Conservation (phyloP, 2,113 vertebrate species). For the Lasiurus cinereus region DNA sequence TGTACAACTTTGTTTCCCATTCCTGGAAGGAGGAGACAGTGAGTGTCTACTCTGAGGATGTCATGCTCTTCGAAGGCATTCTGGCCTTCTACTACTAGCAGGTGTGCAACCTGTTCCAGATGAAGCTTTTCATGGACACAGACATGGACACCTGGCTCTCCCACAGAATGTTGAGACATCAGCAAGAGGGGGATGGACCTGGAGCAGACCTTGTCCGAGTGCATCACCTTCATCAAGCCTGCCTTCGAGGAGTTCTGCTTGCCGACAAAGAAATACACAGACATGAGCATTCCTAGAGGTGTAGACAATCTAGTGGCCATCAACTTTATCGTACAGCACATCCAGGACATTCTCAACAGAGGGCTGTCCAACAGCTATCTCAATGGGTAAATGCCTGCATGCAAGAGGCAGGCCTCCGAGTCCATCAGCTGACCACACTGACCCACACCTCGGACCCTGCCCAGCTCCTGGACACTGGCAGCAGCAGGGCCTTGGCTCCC, state of each 20-base stretch:
- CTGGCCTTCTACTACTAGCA: constrained; percentile 98
- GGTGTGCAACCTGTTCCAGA: constrained; percentile 97
- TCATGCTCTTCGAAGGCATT: constrained; percentile 98
- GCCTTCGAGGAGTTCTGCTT: constrained; percentile 99
- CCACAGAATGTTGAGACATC: constrained; percentile 98
- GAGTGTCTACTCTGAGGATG: constrained; percentile 95
- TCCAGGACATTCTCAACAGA: constrained; percentile 98
- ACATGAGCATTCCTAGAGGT: constrained; percentile 98
- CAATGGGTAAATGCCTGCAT: constrained; percentile 91
- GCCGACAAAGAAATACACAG: constrained; percentile 99
- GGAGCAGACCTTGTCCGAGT: constrained; percentile 96
- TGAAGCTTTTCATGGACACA: constrained; percentile 98
- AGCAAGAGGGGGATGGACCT: constrained; percentile 95
- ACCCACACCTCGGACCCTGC: constrained; percentile 77
- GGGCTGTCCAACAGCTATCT: constrained; percentile 92
- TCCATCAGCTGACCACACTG: constrained; percentile 97
- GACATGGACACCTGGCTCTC: constrained; percentile 97
- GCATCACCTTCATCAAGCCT: constrained; percentile 98
- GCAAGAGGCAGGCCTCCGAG: constrained; percentile 93
- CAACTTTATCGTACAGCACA: constrained; percentile 99
- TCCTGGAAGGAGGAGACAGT: constrained; percentile 97
- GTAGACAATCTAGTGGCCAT: constrained; percentile 99
- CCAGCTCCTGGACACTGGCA: not conserved
- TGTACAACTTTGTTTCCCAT: constrained; percentile 98
- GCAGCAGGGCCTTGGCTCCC: not conserved